Base-by-base conservation (phyloP, 2,888 invertebrate species). In the Octodonta nipae region DNA sequence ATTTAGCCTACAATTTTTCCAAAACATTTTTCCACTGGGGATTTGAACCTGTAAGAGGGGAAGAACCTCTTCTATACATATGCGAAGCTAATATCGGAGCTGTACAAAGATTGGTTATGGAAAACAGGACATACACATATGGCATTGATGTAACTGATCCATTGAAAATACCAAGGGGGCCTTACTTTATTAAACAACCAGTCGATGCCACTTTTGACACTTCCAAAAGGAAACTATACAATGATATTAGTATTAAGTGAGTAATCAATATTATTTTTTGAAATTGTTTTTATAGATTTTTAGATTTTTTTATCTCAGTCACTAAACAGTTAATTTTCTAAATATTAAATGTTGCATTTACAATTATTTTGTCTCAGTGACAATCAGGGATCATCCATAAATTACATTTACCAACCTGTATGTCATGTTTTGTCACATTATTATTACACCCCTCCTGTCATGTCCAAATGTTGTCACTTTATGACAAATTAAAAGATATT, bases 151-250 rank as follows among this genome's bases (percentile, higher is more conserved):
- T 87, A 26, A 73, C 68, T 43, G 83, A 93, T 59, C 79, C 81
- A 1, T 73, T 75, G 37, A 73, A 75, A 50, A 77, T 93, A 43
- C 87, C 88, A 0, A 68, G 80, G 44, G 93, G 93, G 1, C 95
- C 95, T 3, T 82, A 73, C 52, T 91, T 95, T 54, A 77, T 82
- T 5, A 76, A 77, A 49, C 85, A 92, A 55, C 92, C 93, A 0
- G 67, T 68, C 8, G 77, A 83, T 54, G 81, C 76, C 11, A 82
- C 86, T 8, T 88, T 84, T 61, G 91, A 91, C 61, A 73, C 81
- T 5, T 74, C 78, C 6, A 74, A 73, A 47, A 71, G 75, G 42
- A 73, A 73, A 41, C 56, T 72, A 29, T 68, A 68, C 11, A 82
- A 86, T 54, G 80, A 84, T 61, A 75, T 87, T 1, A 71, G 79